These are phyloP conservation scores for Apis dorsata DNA, from an alignment of 1,140 invertebrate genomes.

Conservation along the genomic window DNA sequence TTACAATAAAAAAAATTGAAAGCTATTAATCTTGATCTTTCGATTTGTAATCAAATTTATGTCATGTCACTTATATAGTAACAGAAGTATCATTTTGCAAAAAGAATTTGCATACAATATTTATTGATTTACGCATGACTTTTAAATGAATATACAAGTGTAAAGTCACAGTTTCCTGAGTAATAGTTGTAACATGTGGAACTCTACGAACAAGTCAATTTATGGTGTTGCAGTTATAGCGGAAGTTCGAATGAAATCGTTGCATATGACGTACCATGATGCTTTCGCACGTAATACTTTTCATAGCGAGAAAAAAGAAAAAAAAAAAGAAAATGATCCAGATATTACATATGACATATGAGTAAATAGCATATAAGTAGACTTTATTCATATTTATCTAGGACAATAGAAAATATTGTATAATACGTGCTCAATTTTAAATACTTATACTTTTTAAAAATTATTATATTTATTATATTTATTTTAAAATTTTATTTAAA, in stretches of 20 bases:
- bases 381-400: not conserved
- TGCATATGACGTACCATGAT: conserved; percentile 26
- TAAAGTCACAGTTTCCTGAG: not conserved
- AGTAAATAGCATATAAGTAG: not conserved
- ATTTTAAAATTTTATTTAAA: no score
- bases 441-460: not conserved
- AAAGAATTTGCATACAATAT: not conserved
- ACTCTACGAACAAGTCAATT: not conserved
- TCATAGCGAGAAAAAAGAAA: not conserved
- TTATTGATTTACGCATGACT: not conserved
- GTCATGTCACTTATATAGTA: no score
- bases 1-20: not conserved
- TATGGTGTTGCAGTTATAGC: not conserved
- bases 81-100: not conserved
- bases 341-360: not conserved
- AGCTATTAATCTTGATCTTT: no score
- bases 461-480: no score
- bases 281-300: conserved; percentile 50
- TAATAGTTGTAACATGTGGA: not conserved
- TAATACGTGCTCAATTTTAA: not conserved
- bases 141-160: not conserved
- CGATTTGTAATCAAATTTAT: no score
- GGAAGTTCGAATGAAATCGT: conserved; percentile 25
- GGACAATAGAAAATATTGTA: not conserved
- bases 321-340: not conserved